A percentile compares a stretch with the other conserved stretches of the same genome.
phyloP scores from a whole-genome alignment of 2,797 vertebrate genomes.

The Astyanax mexicanus region DNA sequence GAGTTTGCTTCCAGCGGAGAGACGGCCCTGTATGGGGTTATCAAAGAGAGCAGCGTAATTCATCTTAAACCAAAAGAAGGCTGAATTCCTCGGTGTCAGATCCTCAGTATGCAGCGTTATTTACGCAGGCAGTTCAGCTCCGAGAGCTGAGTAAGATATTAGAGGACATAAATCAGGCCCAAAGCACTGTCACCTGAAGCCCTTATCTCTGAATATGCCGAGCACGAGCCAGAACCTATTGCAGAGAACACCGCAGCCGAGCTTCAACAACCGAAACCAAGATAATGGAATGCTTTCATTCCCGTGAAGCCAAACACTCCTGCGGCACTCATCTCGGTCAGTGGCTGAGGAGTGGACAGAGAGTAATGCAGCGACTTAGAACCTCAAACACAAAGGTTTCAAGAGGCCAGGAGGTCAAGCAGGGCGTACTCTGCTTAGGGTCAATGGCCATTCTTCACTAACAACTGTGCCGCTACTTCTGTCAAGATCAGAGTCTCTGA shows the following conservation, averaged over 20 bases:
- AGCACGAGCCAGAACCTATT: constrained; percentile 24
- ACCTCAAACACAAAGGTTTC: constrained; percentile 24
- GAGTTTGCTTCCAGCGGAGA: constrained; percentile 19
- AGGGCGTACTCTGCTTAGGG: constrained; percentile 24
- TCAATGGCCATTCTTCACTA: not conserved
- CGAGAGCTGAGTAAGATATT: constrained; percentile 69
- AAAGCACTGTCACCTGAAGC: constrained; percentile 64
- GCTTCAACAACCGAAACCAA: not conserved
- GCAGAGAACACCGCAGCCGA: constrained; percentile 46
- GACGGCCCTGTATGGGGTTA: constrained; percentile 53
- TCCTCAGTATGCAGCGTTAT: constrained; percentile 67
- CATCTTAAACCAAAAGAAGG: constrained; percentile 54
- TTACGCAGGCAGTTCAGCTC: constrained; percentile 70
- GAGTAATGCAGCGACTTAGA: not conserved
- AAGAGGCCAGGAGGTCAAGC: constrained; percentile 27
- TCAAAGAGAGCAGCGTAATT: constrained; percentile 62
- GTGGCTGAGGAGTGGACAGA: not conserved
- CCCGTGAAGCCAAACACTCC: not conserved
- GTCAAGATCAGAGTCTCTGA: constrained; percentile 48
- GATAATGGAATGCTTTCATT: constrained; percentile 16
- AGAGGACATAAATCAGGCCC: constrained; percentile 71
- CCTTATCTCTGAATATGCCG: constrained; percentile 59
- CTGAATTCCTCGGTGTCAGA: constrained; percentile 65
- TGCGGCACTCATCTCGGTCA: not conserved
- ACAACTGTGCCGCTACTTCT: constrained; percentile 6